Conservation (phyloP, 2,797 vertebrate species). For the Crotalus adamanteus region DNA sequence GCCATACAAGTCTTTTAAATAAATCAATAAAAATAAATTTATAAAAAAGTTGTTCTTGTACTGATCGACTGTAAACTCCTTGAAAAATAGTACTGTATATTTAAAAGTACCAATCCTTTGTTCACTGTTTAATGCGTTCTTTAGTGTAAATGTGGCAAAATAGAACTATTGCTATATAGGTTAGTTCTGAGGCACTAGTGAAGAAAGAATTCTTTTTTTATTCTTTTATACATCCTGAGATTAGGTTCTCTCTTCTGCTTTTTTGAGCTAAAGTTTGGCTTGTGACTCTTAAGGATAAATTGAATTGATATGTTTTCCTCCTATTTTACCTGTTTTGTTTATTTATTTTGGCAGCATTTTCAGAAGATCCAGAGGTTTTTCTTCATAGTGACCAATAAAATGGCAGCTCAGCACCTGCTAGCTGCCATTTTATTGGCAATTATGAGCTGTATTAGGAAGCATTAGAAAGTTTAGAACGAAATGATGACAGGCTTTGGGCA, state of each 20-base stretch:
- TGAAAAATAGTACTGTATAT: not conserved
- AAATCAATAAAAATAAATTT: not conserved
- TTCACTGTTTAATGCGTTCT: not conserved
- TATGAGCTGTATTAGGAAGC: not conserved
- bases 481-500: not conserved
- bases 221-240: not conserved
- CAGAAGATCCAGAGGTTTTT: not conserved
- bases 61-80: not conserved
- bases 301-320: not conserved
- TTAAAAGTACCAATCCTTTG: not conserved
- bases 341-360: not conserved
- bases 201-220: not conserved
- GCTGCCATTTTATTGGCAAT: not conserved
- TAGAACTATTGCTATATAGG: not conserved
- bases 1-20: not conserved
- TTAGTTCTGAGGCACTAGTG: not conserved
- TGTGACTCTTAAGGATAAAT: not conserved
- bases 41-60: not conserved
- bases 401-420: not conserved
- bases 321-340: not conserved
- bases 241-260: not conserved
- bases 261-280: not conserved
- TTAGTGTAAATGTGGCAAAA: not conserved
- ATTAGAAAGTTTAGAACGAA: not conserved
- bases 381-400: not conserved